Conservation (phyloP, 2,797 vertebrate genomes). For the Benthosema pterotum region DNA sequence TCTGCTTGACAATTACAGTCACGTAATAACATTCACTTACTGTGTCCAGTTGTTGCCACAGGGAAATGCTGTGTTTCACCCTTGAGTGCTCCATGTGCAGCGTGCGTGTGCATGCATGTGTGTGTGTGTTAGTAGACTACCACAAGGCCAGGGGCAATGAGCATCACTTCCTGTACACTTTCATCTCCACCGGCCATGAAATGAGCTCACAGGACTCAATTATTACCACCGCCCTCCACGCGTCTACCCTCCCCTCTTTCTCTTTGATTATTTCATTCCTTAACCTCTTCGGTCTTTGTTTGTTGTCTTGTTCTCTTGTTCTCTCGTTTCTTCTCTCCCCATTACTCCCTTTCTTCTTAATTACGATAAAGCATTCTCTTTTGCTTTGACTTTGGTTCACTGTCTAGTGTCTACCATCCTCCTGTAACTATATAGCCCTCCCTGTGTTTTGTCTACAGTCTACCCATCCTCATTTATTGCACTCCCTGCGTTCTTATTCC, state of each 20-base stretch:
- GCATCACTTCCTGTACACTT: conserved; percentile 24
- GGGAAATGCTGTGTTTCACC: neutral
- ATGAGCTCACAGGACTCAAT: conserved; percentile 28
- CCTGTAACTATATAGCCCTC: too few relatives aligned
- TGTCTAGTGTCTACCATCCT: neutral
- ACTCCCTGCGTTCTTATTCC: neutral
- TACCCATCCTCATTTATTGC: too few relatives aligned
- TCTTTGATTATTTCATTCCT: neutral
- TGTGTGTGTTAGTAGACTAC: neutral
- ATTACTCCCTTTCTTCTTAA: neutral
- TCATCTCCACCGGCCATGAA: conserved; percentile 31
- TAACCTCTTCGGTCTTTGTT: neutral
- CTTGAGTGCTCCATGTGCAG: conserved; percentile 5
- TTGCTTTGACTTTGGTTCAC: neutral
- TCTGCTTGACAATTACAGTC: conserved; percentile 3
- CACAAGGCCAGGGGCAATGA: conserved; percentile 1
- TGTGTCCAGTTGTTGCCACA: conserved; percentile 3
- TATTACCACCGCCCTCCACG: neutral
- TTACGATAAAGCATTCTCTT: neutral
- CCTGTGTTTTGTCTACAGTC: too few relatives aligned
- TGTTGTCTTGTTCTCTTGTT: neutral
- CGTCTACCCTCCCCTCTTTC: too few relatives aligned
- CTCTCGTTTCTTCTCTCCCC: neutral
- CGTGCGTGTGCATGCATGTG: neutral
- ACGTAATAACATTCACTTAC: conserved; percentile 1